phyloP scores from a whole-genome alignment of 2,888 invertebrate species.

The Conops quadrifasciatus region DNA sequence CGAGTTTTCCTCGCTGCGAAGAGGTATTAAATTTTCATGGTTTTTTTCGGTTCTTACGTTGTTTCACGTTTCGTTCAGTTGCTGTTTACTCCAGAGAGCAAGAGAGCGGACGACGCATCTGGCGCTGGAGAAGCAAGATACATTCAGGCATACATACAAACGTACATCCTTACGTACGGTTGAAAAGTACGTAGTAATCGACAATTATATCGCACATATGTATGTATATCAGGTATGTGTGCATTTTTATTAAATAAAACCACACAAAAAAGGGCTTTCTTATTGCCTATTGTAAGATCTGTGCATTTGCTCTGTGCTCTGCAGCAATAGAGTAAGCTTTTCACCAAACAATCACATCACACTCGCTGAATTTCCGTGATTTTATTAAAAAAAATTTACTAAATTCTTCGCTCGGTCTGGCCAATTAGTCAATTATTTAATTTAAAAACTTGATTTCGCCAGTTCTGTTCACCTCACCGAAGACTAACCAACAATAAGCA shows the following conservation, averaged over 20 bases:
- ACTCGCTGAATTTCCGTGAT: neutral
- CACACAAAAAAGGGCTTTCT: neutral
- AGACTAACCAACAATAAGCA: neutral
- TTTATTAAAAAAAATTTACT: slow-evolving; percentile 1
- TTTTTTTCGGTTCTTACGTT: slow-evolving; percentile 31
- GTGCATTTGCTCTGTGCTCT: neutral
- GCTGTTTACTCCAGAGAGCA: slow-evolving; percentile 27
- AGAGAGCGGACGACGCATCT: neutral
- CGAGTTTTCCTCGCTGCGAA: slow-evolving; percentile 32
- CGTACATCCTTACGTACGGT: neutral
- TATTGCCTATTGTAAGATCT: neutral
- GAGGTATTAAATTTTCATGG: slow-evolving; percentile 31
- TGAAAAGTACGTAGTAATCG: slow-evolving; percentile 7
- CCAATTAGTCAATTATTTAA: neutral
- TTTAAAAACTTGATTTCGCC: neutral
- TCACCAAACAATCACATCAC: neutral
- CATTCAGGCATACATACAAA: neutral
- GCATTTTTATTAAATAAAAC: neutral
- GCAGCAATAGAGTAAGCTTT: too few species aligned
- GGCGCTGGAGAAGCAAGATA: neutral
- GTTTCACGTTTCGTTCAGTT: slow-evolving; percentile 33
- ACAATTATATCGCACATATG: neutral
- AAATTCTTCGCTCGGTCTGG: neutral
- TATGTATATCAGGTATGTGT: neutral
- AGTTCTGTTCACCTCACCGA: neutral